phyloP scores from a whole-genome alignment of 2,797 vertebrate genomes.

The Antennarius maculatus region DNA sequence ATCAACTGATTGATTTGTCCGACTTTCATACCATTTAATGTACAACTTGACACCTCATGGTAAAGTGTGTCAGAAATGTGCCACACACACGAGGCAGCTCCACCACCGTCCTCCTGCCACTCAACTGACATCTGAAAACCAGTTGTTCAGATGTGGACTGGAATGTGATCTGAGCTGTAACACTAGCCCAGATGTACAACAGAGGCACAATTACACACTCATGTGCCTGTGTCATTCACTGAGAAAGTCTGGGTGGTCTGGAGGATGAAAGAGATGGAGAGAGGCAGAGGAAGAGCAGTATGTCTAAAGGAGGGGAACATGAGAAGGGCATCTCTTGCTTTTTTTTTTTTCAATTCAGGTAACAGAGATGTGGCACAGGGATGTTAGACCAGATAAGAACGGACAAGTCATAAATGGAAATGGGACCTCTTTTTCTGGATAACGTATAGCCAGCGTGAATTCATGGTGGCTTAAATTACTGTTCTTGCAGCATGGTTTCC shows the following conservation, averaged over 20 bases:
- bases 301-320: constrained; percentile 60
- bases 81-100: constrained; percentile 41
- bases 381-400: constrained; percentile 69
- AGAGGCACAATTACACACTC: constrained; percentile 39
- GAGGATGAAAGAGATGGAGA: constrained; percentile 51
- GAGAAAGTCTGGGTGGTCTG: constrained; percentile 60
- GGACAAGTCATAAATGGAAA: constrained; percentile 69
- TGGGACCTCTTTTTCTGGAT: constrained; percentile 37
- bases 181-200: constrained; percentile 50
- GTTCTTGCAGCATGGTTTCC: constrained; percentile 28
- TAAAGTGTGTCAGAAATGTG: constrained; percentile 33
- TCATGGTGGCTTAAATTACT: constrained; percentile 45
- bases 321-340: constrained; percentile 70
- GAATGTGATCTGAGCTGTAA: constrained; percentile 68
- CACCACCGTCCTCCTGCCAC: constrained; percentile 62
- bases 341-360: constrained; percentile 74
- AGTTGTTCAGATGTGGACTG: constrained; percentile 67
- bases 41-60: constrained; percentile 42
- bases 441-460: constrained; percentile 54
- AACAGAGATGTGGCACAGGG: constrained; percentile 62
- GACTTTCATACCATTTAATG: constrained; percentile 5
- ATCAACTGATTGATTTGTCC: constrained; percentile 11
- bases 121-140: constrained; percentile 67
- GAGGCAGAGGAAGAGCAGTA: constrained; percentile 48
- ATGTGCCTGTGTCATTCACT: constrained; percentile 35